Percentiles rank a stretch among this genome's conserved stretches.
These are phyloP conservation scores for Thomomys bottae DNA, from an alignment of 2,113 vertebrate species.

Conservation along the genomic window DNA sequence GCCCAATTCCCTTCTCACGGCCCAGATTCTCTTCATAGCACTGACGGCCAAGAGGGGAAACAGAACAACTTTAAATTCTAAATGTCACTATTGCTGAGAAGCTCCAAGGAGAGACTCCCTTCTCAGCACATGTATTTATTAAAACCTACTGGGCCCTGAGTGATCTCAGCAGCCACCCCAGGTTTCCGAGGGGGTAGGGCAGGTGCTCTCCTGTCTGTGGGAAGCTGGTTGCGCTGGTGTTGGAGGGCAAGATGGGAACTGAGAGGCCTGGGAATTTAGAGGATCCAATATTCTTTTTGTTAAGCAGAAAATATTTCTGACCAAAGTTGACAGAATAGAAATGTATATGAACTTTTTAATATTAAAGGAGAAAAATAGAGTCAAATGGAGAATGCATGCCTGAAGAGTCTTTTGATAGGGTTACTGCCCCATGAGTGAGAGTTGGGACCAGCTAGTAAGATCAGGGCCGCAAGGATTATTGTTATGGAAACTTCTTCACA, in stretches of 20 bases:
- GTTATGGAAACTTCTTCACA: not conserved
- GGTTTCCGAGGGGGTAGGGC: not conserved
- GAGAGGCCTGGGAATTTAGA: not conserved
- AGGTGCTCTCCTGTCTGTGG: too few species aligned
- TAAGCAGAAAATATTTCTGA: conserved; percentile 34
- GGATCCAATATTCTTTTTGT: not conserved
- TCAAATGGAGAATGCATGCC: not conserved
- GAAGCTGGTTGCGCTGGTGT: too few species aligned
- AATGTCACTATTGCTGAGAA: not conserved
- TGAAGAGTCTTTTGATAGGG: not conserved
- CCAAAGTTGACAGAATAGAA: not conserved
- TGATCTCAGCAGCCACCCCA: not conserved
- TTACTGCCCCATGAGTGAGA: not conserved
- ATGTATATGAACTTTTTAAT: not conserved
- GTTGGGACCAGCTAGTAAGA: not conserved
- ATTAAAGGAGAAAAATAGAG: not conserved
- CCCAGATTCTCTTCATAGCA: not conserved
- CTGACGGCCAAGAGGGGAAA: not conserved
- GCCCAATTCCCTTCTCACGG: not conserved
- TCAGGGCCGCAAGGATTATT: not conserved
- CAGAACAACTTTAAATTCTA: not conserved
- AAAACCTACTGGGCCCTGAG: not conserved
- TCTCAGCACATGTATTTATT: not conserved
- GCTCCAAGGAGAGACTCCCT: not conserved
- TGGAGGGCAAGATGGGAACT: not conserved